Conservation (phyloP, 2,888 invertebrate species). For the Achlya flavicornis region DNA sequence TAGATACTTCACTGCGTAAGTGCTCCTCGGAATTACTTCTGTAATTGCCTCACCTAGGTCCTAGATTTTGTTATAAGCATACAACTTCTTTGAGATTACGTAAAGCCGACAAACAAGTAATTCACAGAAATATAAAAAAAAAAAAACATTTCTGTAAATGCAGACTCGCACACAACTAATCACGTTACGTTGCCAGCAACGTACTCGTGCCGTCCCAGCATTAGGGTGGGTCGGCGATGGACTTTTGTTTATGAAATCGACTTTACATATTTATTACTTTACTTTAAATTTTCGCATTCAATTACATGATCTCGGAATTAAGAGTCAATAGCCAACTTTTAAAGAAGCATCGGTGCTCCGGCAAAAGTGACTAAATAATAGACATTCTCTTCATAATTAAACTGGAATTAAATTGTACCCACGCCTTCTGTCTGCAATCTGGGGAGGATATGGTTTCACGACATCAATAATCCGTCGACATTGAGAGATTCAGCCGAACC, state of each 20-base stretch:
- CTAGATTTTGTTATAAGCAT: constrained; percentile 15
- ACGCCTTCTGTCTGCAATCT: constrained; percentile 35
- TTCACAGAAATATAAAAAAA: no score
- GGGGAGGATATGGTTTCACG: constrained; percentile 35
- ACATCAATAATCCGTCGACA: constrained; percentile 47
- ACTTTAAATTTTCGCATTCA: no score
- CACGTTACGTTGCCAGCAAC: no score
- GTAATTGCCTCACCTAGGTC: constrained; percentile 10
- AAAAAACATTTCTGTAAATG: no score
- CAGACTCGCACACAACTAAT: no score
- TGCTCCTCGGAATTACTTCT: not conserved
- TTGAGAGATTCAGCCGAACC: constrained; percentile 30
- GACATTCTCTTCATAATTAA: constrained; percentile 39
- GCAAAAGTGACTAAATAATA: constrained; percentile 29
- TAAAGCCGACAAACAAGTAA: no score
- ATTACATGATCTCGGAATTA: no score
- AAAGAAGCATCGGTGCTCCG: not conserved
- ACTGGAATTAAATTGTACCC: constrained; percentile 40
- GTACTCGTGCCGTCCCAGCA: no score
- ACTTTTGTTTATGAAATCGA: no score
- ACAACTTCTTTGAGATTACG: no score
- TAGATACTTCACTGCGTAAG: not conserved
- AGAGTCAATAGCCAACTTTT: not conserved
- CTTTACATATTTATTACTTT: no score
- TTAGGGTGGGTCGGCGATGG: no score